Evolutionary conservation across 2,797 vertebrate genomes (phyloP), one percentile per base, ranked within the genome.

Genomic region (Orientallactaga sibirica): DNA sequence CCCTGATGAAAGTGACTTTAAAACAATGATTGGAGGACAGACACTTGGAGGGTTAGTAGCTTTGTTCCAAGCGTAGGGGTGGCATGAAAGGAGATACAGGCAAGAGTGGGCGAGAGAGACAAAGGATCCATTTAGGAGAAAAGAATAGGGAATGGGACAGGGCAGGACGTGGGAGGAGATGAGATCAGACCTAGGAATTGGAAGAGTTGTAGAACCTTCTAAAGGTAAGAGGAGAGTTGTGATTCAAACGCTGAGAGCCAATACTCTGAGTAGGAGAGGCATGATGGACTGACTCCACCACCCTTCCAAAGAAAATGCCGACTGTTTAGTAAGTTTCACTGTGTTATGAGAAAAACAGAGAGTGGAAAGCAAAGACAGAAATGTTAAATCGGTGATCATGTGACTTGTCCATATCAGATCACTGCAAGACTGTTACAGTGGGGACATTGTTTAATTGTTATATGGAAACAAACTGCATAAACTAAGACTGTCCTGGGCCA

Each of bases 101-200:
- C 70, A 81, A 52, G 92, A 93, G 88, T 93, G 77, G 94, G 88
- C 2, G 66, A 96, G 74, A 67, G 79, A 95, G 76, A 96, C 93
- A 94, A 96, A 95, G 80, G 88, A 62, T 86, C 94, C 93, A 55
- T 89, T 97, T 93, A 93, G 58, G 55, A 92, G 95, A 89, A 86
- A 89, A 95, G 96, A 94, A 87, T 66, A 55, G 81, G 80, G 79
- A 92, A n/a, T 18, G 48, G 95, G 92, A 77, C 80, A 79, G 95
- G 92, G 74, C 80, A 79, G 80, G 88, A 27, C 37, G 70, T 96
- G 81, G 96, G 94, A 92, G 92, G 89, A 92, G 66, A 84, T 86
- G 94, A 96, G 90, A 87, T 84, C 82, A 92, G 90, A 90, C 52
- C 0, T 27, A 43, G 66, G 61, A 89, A 88, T 20, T 91, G 71